These are phyloP conservation scores for Epinephelus coioides DNA, from an alignment of 2,797 vertebrate species.

Conservation along the genomic window DNA sequence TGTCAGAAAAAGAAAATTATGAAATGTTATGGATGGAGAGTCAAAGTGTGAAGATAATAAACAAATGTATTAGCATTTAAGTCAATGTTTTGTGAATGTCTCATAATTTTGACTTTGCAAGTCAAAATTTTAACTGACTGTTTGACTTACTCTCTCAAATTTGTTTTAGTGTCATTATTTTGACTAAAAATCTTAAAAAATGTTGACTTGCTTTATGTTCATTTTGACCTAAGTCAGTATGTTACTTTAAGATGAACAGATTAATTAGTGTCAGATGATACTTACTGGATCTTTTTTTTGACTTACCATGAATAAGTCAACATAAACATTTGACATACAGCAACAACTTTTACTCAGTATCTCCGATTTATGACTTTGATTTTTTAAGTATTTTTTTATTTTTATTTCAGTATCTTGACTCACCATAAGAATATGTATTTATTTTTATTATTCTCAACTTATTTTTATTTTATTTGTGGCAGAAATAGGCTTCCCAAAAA, in stretches of 20 bases:
- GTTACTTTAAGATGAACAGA: no score
- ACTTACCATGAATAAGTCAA: neutral
- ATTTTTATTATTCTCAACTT: neutral
- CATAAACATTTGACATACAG: neutral
- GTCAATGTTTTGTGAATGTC: neutral
- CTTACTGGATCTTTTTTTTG: neutral
- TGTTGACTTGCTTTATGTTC: neutral
- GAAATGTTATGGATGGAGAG: neutral
- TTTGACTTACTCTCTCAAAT: neutral
- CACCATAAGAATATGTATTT: neutral
- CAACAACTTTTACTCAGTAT: neutral
- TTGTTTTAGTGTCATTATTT: neutral
- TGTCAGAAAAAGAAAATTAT: neutral
- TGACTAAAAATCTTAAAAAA: neutral
- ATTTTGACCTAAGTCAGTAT: no score
- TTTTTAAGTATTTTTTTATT: neutral
- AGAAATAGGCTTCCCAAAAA: constrained; percentile 8
- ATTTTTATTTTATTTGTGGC: neutral
- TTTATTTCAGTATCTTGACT: neutral
- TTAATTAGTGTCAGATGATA: no score
- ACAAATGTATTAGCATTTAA: neutral
- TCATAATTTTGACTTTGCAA: no score
- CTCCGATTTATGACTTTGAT: neutral
- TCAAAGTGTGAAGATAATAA: neutral
- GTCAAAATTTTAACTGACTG: neutral